phyloP scores from a whole-genome alignment of 2,113 vertebrate species.

The Sylvicapra grimmia region DNA sequence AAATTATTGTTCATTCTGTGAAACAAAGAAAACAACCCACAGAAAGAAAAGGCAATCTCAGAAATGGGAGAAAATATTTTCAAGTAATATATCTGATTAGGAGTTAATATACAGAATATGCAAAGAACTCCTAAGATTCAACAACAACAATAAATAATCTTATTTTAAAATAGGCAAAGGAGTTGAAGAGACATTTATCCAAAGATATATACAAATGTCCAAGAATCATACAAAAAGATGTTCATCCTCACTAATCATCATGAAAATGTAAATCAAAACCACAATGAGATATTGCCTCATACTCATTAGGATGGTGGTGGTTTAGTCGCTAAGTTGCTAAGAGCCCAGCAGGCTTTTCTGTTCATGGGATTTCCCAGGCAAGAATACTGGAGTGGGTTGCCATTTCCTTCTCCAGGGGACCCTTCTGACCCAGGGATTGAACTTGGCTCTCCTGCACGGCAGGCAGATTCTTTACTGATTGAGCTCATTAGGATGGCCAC shows the following conservation, averaged over 20 bases:
- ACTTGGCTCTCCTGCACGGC: neutral
- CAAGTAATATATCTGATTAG: neutral
- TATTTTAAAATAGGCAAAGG: neutral
- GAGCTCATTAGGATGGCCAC: neutral
- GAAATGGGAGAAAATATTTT: conserved; percentile 15
- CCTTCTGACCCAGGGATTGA: neutral
- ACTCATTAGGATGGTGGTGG: neutral
- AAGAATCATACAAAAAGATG: neutral
- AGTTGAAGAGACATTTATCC: neutral
- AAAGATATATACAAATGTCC: neutral
- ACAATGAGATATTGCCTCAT: neutral
- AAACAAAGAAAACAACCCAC: neutral
- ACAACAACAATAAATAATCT: neutral
- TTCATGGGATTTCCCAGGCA: neutral
- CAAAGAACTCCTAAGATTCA: neutral
- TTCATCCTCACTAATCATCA: neutral
- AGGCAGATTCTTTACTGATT: neutral
- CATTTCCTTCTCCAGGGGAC: neutral
- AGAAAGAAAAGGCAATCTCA: neutral
- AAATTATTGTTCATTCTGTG: neutral
- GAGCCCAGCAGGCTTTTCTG: neutral
- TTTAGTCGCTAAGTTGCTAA: neutral
- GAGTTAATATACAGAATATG: neutral
- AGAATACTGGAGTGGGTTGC: neutral
- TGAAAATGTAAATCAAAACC: neutral